Evolutionary conservation across 2,888 invertebrate species (phyloP).

Genomic region (Palloptera scutellata): DNA sequence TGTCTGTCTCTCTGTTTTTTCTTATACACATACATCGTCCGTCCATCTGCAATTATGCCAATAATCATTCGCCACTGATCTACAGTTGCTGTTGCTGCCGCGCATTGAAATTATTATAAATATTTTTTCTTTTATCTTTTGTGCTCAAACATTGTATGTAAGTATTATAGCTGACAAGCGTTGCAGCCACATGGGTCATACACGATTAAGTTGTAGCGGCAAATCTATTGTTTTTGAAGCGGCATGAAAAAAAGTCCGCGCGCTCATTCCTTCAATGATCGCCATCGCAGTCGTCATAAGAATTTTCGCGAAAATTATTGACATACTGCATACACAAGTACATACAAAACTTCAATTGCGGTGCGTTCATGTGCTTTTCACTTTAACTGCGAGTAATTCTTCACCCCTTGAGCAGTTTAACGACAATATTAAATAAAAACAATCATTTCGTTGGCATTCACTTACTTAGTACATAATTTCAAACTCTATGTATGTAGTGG

Average conservation of each 20-base stretch:
- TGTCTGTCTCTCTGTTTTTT: slow-evolving; percentile 4
- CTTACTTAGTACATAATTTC: too few species aligned
- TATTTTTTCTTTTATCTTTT: slow-evolving; percentile 20
- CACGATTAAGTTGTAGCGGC: not conserved
- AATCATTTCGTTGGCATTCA: too few species aligned
- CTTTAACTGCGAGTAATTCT: too few species aligned
- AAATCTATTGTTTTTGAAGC: not conserved
- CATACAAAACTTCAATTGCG: too few species aligned
- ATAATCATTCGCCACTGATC: slow-evolving; percentile 50
- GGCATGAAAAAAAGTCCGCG: not conserved
- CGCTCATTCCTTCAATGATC: not conserved
- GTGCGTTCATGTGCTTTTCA: too few species aligned
- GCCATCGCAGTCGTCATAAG: not conserved
- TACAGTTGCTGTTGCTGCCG: slow-evolving; percentile 26
- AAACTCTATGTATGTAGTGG: too few species aligned
- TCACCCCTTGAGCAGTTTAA: too few species aligned
- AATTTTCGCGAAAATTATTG: slow-evolving; percentile 22
- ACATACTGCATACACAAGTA: too few species aligned
- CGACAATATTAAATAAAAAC: too few species aligned
- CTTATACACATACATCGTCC: slow-evolving; percentile 5
- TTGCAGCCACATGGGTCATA: not conserved
- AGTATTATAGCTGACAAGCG: slow-evolving; percentile 20
- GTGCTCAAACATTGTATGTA: slow-evolving; percentile 1
- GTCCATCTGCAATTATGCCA: slow-evolving; percentile 52
- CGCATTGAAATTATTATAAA: slow-evolving; percentile 25